Evolutionary conservation across 2,113 vertebrate species (phyloP).

Genomic region (Cervus canadensis): DNA sequence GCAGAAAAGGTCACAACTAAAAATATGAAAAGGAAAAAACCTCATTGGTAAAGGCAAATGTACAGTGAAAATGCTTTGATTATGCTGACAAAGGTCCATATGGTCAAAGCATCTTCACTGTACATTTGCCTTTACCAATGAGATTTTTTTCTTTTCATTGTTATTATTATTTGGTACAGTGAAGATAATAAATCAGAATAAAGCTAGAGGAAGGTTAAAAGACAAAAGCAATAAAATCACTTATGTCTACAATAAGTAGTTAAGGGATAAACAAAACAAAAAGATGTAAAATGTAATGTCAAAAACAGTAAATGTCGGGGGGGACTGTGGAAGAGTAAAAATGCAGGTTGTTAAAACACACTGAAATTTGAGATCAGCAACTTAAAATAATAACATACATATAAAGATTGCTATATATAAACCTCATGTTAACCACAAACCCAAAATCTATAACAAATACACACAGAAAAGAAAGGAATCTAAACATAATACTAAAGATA

Average conservation of each 20-base stretch:
- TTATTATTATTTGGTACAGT: not conserved
- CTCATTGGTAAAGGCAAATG: not conserved
- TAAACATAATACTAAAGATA: not conserved
- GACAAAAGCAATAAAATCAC: not conserved
- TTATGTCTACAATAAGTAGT: not conserved
- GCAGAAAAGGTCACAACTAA: not conserved
- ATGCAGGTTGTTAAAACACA: not conserved
- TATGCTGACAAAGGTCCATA: not conserved
- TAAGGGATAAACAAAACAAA: not conserved
- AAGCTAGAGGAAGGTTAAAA: not conserved
- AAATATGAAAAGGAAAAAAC: not conserved
- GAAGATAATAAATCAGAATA: not conserved
- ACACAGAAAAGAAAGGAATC: not conserved
- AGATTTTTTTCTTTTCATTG: not conserved
- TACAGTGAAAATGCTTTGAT: not conserved
- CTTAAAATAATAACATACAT: not conserved
- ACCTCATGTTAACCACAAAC: not conserved
- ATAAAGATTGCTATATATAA: not conserved
- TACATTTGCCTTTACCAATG: not conserved
- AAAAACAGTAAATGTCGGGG: not conserved
- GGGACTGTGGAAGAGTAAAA: not conserved
- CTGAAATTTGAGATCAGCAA: not conserved
- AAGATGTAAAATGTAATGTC: not conserved
- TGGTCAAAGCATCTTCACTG: not conserved
- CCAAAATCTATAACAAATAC: not conserved